phyloP scores from a whole-genome alignment of 2,113 vertebrate genomes.

The Pedionomus torquatus region DNA sequence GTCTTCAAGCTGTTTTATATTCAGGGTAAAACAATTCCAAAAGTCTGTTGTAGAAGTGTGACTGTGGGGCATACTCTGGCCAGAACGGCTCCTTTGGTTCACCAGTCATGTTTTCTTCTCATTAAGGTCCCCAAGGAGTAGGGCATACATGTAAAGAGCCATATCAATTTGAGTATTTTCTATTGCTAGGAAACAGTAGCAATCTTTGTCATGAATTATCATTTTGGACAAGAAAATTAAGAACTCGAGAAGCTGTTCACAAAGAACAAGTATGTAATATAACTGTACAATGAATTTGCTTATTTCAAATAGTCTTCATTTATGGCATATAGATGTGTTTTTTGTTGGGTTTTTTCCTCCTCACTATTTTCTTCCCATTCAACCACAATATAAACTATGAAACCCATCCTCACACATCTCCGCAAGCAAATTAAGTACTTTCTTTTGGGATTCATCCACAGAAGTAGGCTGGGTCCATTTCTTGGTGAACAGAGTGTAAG shows the following conservation, averaged over 20 bases:
- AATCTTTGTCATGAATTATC: not conserved
- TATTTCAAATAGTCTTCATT: not conserved
- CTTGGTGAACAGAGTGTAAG: slow-evolving; percentile 3
- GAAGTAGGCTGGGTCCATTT: slow-evolving; percentile 26
- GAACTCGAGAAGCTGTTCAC: not conserved
- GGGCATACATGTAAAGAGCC: not conserved
- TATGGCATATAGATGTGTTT: not conserved
- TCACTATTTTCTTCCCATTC: not conserved
- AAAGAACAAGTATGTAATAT: not conserved
- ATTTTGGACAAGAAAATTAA: not conserved
- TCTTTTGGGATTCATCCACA: slow-evolving; percentile 5
- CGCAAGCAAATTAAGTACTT: not conserved
- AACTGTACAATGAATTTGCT: not conserved
- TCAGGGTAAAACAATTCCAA: not conserved
- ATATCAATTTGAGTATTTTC: not conserved
- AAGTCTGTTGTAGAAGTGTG: not conserved
- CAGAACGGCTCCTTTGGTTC: not conserved
- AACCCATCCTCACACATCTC: not conserved
- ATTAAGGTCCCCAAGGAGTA: not conserved
- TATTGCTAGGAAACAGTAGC: not conserved
- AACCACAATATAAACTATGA: slow-evolving; percentile 1
- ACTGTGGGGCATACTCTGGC: not conserved
- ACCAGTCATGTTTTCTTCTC: not conserved
- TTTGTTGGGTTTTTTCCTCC: not conserved
- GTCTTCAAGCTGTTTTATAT: not conserved